Percentiles rank a stretch among this genome's conserved stretches.
Conservation (phyloP, 2,797 vertebrate genomes). For the Poliocrania exsul region DNA sequence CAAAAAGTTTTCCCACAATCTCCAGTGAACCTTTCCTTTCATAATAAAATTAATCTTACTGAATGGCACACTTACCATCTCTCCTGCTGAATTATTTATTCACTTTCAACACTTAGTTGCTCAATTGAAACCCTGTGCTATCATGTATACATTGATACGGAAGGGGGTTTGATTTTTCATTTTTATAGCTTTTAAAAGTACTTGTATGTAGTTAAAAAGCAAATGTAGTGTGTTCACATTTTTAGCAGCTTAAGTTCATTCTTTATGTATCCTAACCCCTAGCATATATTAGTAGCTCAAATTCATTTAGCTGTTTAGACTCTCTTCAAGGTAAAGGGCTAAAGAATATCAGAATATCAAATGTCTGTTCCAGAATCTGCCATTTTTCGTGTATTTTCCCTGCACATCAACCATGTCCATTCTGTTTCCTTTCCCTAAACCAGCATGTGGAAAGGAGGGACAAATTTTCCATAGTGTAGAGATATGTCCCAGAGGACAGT, state of each 20-base stretch:
- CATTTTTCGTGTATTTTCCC: background rate
- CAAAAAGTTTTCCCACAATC: background rate
- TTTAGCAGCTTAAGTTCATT: no score
- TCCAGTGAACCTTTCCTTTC: background rate
- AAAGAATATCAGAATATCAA: background rate
- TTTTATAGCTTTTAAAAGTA: no score
- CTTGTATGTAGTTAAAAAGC: no score
- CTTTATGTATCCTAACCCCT: no score
- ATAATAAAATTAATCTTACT: background rate
- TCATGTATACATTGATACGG: background rate
- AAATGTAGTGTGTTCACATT: no score
- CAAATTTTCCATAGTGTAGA: background rate
- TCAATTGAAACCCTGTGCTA: conserved; percentile 19
- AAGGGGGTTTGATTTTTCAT: no score
- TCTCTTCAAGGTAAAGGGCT: no score
- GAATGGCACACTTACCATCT: background rate
- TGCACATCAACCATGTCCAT: background rate
- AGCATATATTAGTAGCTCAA: no score
- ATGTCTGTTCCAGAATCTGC: background rate
- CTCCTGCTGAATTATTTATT: conserved; percentile 34
- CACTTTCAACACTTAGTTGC: background rate
- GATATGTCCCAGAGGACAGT: background rate
- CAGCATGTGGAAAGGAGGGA: background rate
- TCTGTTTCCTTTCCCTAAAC: background rate
- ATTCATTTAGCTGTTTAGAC: no score